Base-by-base conservation (phyloP, 1,140 invertebrate genomes). In the Heliconius melpomene region DNA sequence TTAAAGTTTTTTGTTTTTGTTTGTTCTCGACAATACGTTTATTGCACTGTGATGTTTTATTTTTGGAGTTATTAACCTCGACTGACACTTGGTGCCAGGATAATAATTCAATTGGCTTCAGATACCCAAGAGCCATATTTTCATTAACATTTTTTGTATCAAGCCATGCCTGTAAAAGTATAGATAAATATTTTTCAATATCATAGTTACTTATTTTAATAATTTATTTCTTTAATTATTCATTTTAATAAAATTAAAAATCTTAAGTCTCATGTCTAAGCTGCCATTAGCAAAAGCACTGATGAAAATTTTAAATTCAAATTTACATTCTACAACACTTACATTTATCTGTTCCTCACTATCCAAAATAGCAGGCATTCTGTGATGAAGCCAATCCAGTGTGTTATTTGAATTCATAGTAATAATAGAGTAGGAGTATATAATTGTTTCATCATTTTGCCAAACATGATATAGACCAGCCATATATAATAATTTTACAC, bases 381-480 rank as follows among this genome's bases (percentile, higher is more conserved):
- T 95, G 86, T 98, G 96, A 95, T 98, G 97, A 72, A 98, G 92
- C 96, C 96, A 97, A 46, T 95, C 95, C 72, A 98, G 91, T 18
- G 96, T 95, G 32, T 95, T 87, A 78, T 97, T 97, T 3, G 97
- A 96, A 72, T 97, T 96, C 93, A 96, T 97, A 46, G 98, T 98
- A 57, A 98, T 96, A 8, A 98, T 93, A 54, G 96, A 96, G 89
- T 97, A 98, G 83, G 97, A 97, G 84, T 97, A 97, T 70, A 97
- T 95, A 36, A 95, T 93, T 60, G 95, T 95, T 83, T 94, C 91
- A n/a, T 91, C 89, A 84, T 95, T 94, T 86, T 95, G 96, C 96
- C 96, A 97, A 8, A 95, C 90, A 90, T 96, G 96, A 92, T 97
- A 98, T 2, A 98, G 87, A 2, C 97, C 98, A 72, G 98, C 97